Base-by-base conservation (phyloP, 2,797 vertebrate species). In the Ceryle rudis region DNA sequence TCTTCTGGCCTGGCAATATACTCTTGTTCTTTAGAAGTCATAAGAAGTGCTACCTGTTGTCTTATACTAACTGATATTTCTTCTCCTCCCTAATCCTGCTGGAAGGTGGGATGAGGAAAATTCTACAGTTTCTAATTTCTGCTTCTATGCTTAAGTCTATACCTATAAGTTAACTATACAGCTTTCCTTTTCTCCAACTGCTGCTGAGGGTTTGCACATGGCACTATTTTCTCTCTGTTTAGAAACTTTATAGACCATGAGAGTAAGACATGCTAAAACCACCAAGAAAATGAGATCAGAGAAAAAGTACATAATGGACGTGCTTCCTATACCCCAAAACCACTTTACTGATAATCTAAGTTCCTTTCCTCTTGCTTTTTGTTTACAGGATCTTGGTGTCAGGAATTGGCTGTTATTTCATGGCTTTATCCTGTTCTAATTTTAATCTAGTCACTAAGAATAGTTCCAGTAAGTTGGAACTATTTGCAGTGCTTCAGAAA, bases 371-470 rank as follows among this genome's bases (percentile, higher is more conserved):
- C 51, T 55, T 62, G 23, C 46, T 86, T 47, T 73, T 90, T 97
- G 78, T 94, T 95, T 89, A 72, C 86, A 89, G 58, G 62, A 88
- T 86, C 69, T 84, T 41, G 15, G 17, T 91, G 73, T 75, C 72
- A 93, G 46, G 54, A 95, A 81, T 42, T 81, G 51, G 17, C 58
- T 90, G 29, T 9, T 62, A 85, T 78, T 88, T 81, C 41, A 22
- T 81, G 44, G 0, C 54, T 74, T 87, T 88, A 73, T 79, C 75
- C 44, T 91, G 77, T 87, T 91, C 82, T 79, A 79, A 64, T 91
- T 92, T 96, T 91, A 81, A 86, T 83, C 15, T 14, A 37, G 19
- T 70, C 16, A 18, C 13, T 46, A 75, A 86, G 5, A 81, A 62
- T 28, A 86, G 16, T 61, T 92, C 9, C 52, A 60, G 26, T 89